A percentile compares a stretch with the other conserved stretches of the same genome.
Evolutionary conservation across 2,797 vertebrate species (phyloP).

Genomic region (Spatula versicolor): DNA sequence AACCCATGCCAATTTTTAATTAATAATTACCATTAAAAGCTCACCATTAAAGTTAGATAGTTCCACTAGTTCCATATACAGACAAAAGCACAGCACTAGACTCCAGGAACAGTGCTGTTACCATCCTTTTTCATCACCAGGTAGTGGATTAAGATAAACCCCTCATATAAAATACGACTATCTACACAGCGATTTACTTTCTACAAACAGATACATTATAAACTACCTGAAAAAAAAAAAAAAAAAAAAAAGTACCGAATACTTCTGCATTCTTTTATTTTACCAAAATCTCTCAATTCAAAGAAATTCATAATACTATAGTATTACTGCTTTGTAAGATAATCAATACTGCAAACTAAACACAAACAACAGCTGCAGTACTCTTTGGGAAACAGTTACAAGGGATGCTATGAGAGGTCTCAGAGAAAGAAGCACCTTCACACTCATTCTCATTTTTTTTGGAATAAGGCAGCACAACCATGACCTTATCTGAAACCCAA

Average conservation of each 20-base stretch:
- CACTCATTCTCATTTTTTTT: background rate
- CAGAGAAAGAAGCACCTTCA: background rate
- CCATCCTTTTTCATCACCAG: background rate
- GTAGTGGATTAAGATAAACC: background rate
- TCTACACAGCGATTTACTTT: background rate
- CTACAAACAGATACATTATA: rapidly evolving
- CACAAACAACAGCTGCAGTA: background rate
- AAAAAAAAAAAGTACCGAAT: background rate
- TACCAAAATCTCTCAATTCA: background rate
- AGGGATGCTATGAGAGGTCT: background rate
- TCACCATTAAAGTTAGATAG: background rate
- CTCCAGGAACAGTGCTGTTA: background rate
- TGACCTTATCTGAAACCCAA: background rate
- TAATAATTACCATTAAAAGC: background rate
- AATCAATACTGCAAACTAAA: background rate
- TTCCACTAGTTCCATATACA: background rate
- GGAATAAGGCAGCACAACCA: background rate
- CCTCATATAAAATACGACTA: background rate
- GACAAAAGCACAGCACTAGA: background rate
- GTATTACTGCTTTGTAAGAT: background rate
- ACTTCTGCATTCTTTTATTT: background rate
- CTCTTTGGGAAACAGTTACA: background rate
- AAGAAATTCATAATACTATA: background rate
- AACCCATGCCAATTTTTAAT: background rate
- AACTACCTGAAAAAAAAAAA: background rate